Base-by-base conservation (phyloP, 1,140 invertebrate genomes). In the Zaprionus capensis region DNA sequence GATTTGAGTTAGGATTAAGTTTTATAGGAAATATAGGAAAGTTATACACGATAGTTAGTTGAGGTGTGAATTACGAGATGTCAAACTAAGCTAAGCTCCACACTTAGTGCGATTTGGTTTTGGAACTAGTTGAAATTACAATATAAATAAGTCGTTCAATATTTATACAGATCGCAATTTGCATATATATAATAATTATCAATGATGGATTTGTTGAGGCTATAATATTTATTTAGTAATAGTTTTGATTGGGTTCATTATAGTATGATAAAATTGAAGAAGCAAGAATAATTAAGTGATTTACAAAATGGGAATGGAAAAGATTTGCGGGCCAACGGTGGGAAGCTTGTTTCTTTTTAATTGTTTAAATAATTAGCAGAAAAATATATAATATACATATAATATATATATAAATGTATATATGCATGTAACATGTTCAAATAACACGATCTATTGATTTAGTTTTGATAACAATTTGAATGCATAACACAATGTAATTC, bases 321-420 rank as follows among this genome's bases (percentile, higher is more conserved):
- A n/a, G 2, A 34, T 17, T n/a, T 28, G 4, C 14, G 24, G 51
- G 17, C 31, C 63, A 64, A 63, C 67, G 72, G 72, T 75, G 72
- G 72, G 72, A 20, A 70, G 41, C 24, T 57, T 57, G 34, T 28
- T 44, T 28, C 11, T 53, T 24, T 20, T 2, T 17, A 17, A 49
- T 3, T 22, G 7, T 56, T 17, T 31, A 9, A 15, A 31, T 56
- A 17, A 17, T 46, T 9, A 9, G 41, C 24, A 28, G 53, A 56
- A 56, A 31, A 55, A 49, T 22, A 49, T 22, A 49, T 49, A 49
- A 6, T 49, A 4, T 49, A 38, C 7, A 28, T 49, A 38, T 28
- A 28, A 22, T 49, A 38, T 28, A 28, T 28, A 3, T 38, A 38
- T 38, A 38, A 0, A 38, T 15, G 0, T 38, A 15, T 38, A 38